A percentile compares a stretch with the other conserved stretches of the same genome.
Evolutionary conservation across 2,797 vertebrate genomes (phyloP).

Genomic region (Eulemur coronatus): DNA sequence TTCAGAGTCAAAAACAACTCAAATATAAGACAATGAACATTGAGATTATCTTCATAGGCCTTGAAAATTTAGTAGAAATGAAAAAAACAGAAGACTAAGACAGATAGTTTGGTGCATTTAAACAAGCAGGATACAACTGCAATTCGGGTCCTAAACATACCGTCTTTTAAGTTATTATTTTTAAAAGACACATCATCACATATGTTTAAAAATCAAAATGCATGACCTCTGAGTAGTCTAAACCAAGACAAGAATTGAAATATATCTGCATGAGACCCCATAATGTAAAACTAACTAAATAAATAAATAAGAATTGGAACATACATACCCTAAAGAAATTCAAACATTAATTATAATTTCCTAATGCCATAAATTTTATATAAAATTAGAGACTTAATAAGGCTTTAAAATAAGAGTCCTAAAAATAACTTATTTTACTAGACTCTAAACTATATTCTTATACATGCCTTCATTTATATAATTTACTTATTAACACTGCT

Average conservation of each 20-base stretch:
- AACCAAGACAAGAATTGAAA: slow-evolving; percentile 13
- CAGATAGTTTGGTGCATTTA: neutral
- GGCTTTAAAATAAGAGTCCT: neutral
- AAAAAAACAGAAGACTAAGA: neutral
- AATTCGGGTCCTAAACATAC: neutral
- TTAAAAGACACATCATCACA: neutral
- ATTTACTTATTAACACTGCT: slow-evolving; percentile 2
- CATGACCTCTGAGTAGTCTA: neutral
- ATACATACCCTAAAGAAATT: neutral
- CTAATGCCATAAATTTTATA: neutral
- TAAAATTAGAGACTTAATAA: slow-evolving; percentile 33
- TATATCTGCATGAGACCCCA: neutral
- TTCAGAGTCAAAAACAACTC: neutral
- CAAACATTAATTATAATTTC: slow-evolving; percentile 42
- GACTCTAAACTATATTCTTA: neutral
- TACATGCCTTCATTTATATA: slow-evolving; percentile 24
- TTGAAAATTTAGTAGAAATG: neutral
- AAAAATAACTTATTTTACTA: neutral
- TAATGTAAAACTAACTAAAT: neutral
- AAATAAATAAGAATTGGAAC: neutral
- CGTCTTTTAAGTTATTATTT: neutral
- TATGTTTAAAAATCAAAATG: slow-evolving; percentile 33
- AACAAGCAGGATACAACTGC: neutral
- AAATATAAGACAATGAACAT: neutral
- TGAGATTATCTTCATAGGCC: neutral